phyloP scores from a whole-genome alignment of 2,888 invertebrate species.

The Trichogramma evanescens region DNA sequence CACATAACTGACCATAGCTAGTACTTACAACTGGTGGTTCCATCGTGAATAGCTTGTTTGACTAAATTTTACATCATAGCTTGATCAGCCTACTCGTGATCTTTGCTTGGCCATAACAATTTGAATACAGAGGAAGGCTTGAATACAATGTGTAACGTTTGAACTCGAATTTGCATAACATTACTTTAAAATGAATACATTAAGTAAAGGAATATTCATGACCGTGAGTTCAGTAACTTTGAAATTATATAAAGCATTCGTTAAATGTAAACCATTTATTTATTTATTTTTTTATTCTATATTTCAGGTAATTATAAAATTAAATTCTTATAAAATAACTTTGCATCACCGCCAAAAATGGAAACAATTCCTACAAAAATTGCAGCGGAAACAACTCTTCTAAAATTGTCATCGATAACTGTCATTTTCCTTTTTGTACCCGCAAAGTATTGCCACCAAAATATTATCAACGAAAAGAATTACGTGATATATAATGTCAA shows the following conservation, averaged over 20 bases:
- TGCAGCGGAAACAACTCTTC: background rate
- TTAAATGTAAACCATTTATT: no score
- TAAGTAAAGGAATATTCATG: background rate
- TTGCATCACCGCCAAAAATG: background rate
- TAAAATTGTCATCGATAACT: background rate
- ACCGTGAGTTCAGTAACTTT: background rate
- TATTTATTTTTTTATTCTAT: no score
- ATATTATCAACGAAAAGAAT: no score
- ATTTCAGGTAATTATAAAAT: no score
- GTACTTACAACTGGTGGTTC: constrained; percentile 4
- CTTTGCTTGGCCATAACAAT: background rate
- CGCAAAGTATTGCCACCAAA: background rate
- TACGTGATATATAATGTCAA: no score
- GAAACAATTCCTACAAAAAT: background rate
- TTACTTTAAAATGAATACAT: background rate
- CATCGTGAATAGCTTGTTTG: constrained; percentile 2
- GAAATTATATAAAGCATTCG: no score
- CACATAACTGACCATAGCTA: constrained; percentile 6
- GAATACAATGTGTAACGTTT: background rate
- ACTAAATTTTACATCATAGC: constrained; percentile 3
- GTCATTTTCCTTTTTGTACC: background rate
- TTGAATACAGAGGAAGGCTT: constrained; percentile 12
- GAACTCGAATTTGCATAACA: background rate
- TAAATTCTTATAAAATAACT: no score
- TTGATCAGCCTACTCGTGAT: background rate